Evolutionary conservation across 2,797 vertebrate species (phyloP).

Genomic region (Darevskia nairensis): DNA sequence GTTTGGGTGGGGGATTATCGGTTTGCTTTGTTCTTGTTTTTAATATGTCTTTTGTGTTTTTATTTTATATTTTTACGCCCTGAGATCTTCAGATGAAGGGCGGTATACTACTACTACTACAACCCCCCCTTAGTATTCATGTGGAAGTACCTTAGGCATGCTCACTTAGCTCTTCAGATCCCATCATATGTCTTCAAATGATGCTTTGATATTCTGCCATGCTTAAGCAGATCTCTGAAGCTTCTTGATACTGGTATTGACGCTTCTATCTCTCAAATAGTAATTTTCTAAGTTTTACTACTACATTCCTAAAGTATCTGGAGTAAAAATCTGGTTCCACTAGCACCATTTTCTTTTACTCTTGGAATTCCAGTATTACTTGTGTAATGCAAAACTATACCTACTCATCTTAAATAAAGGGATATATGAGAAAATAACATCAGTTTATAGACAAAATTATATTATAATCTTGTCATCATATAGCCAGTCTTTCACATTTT

Average conservation of each 20-base stretch:
- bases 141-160: not conserved
- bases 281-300: not conserved
- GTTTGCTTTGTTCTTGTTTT: too few species aligned
- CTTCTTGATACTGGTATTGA: not conserved
- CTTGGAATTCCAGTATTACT: not conserved
- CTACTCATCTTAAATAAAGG: not conserved
- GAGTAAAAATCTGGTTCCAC: not conserved
- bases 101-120: too few species aligned
- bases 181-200: not conserved
- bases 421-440: not conserved
- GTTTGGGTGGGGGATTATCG: too few species aligned
- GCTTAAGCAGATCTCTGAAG: not conserved
- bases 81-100: too few species aligned
- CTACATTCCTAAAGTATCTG: not conserved
- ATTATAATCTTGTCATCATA: not conserved
- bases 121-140: too few species aligned
- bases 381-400: not conserved
- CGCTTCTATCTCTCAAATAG: not conserved
- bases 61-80: too few species aligned
- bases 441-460: not conserved
- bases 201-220: not conserved
- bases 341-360: not conserved
- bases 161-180: not conserved
- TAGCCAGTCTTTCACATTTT: not conserved
- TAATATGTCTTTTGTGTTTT: too few species aligned